phyloP scores from a whole-genome alignment of 2,888 invertebrate species.

The Biston betularia region DNA sequence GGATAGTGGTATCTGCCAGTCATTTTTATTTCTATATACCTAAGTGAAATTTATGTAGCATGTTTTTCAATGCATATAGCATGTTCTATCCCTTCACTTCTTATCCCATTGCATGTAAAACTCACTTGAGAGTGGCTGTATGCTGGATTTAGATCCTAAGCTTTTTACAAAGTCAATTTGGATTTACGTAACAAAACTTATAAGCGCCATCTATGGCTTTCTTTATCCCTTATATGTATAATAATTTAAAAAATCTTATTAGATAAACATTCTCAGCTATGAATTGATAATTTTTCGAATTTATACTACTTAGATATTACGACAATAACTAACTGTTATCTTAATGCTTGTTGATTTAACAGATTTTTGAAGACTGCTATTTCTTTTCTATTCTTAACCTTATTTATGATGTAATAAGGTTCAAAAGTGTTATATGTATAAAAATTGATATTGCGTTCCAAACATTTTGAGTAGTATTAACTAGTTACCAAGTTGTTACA shows the following conservation, averaged over 20 bases:
- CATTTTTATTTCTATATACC: neutral
- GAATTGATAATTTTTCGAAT: conserved; percentile 10
- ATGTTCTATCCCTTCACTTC: conserved; percentile 8
- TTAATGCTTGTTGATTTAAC: conserved; percentile 27
- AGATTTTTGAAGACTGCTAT: conserved; percentile 29
- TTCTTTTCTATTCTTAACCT: conserved; percentile 20
- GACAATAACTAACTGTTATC: conserved; percentile 32
- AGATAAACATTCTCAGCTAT: conserved; percentile 3
- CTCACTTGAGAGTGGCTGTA: neutral
- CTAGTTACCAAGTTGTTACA: conserved; percentile 63
- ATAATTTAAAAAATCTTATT: neutral
- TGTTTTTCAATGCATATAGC: conserved; percentile 1
- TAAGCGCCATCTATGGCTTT: conserved; percentile 8
- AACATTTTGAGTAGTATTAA: conserved; percentile 61
- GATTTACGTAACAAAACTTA: neutral
- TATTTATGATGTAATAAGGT: conserved; percentile 16
- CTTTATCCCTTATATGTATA: conserved; percentile 6
- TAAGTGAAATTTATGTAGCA: too few relatives aligned
- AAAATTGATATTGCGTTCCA: conserved; percentile 44
- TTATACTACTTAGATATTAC: conserved; percentile 20
- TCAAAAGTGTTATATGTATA: conserved; percentile 21
- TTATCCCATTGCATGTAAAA: conserved; percentile 20
- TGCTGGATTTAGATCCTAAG: neutral
- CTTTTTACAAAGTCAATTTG: neutral
- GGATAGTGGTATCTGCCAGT: too few relatives aligned